A percentile compares a stretch with the other conserved stretches of the same genome.
Conservation (phyloP, 2,888 invertebrate genomes). For the Leistus spinibarbis region DNA sequence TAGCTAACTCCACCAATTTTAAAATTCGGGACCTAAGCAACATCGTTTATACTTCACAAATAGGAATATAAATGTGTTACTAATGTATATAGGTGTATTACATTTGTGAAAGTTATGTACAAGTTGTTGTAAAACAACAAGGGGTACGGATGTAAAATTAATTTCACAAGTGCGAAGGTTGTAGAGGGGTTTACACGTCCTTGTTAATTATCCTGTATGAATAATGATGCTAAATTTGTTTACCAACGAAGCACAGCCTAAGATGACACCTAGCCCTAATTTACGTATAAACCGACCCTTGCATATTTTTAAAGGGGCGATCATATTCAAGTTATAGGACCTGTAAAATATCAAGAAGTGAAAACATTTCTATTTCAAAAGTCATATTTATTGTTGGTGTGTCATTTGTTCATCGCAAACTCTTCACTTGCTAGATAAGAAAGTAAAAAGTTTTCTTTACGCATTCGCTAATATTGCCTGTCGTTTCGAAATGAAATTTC, state of each 20-base stretch:
- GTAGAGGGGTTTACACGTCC: constrained; percentile 26
- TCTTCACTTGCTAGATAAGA: not conserved
- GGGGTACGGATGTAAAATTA: constrained; percentile 27
- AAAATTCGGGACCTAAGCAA: too few species aligned
- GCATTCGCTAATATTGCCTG: too few species aligned
- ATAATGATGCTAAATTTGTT: constrained; percentile 27
- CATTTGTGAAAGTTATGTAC: not conserved
- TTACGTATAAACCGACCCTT: constrained; percentile 30
- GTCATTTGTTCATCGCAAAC: not conserved
- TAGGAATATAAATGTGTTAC: not conserved
- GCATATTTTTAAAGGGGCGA: too few species aligned
- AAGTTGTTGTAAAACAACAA: constrained; percentile 12
- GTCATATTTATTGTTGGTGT: constrained; percentile 10
- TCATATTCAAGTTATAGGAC: too few species aligned
- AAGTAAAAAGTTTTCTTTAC: not conserved
- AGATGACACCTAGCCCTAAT: constrained; percentile 30
- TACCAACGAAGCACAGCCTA: constrained; percentile 20
- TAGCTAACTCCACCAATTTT: too few species aligned
- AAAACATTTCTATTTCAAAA: too few species aligned
- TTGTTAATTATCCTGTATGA: constrained; percentile 32
- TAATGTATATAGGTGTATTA: not conserved
- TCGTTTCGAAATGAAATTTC: not conserved
- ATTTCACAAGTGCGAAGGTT: constrained; percentile 16
- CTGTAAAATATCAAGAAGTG: too few species aligned
- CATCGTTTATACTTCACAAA: too few species aligned